These are phyloP conservation scores for Crossaster papposus DNA, from an alignment of 53 echinoderm and acorn worm species.

Conservation along the genomic window DNA sequence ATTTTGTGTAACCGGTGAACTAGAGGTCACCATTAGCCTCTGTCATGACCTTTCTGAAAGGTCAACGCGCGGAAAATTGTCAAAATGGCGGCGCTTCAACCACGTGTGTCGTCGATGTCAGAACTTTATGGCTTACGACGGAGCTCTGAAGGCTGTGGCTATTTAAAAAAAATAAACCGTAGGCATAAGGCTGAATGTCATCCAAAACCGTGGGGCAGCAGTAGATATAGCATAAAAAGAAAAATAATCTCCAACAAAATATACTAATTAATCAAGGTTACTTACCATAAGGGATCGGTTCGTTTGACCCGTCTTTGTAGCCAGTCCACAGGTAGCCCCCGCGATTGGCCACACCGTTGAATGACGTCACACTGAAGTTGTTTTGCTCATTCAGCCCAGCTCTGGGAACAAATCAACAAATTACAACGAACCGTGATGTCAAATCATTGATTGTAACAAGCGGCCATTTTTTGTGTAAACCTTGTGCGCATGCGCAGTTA, in stretches of 20 bases:
- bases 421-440: not conserved
- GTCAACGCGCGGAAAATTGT: no score
- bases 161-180: no score
- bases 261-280: not conserved
- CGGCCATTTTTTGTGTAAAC: not conserved
- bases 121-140: no score
- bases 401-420: not conserved
- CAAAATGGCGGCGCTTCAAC: no score
- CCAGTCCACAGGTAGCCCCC: constrained; percentile 27
- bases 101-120: no score
- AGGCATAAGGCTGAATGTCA: no score
- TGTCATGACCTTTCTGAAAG: no score
- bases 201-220: no score
- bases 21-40: no score
- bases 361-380: constrained; percentile 45
- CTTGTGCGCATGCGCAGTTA: not conserved
- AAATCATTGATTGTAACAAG: not conserved
- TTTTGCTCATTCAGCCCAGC: not conserved
- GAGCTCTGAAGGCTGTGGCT: no score
- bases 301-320: constrained; percentile 8
- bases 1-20: no score
- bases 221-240: not conserved
- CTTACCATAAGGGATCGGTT: constrained; percentile 47
- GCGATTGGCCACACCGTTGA: constrained; percentile 31
- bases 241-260: not conserved